Percentiles rank a stretch among this genome's conserved stretches.
Conservation (phyloP, 1,140 invertebrate species). For the Stenopsyche tienmushanensis region DNA sequence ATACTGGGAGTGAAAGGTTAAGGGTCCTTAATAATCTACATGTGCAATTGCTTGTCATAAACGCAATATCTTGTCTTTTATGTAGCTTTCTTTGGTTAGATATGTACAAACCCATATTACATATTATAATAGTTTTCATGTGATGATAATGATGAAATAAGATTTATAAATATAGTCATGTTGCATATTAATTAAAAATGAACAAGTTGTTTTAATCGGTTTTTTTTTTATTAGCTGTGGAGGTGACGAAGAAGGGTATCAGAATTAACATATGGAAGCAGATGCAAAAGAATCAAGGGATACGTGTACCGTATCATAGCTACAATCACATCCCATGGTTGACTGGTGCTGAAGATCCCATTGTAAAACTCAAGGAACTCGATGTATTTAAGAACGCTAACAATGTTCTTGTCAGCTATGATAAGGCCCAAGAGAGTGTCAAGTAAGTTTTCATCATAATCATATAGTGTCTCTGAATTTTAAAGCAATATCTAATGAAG, state of each 20-base stretch:
- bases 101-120: too few species aligned
- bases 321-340: conserved; percentile 69
- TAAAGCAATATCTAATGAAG: background rate
- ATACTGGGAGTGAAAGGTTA: too few species aligned
- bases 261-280: conserved; percentile 67
- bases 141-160: too few species aligned
- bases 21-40: too few species aligned
- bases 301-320: conserved; percentile 52
- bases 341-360: conserved; percentile 60
- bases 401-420: conserved; percentile 67
- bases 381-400: conserved; percentile 64
- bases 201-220: too few species aligned
- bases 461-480: conserved; percentile 5
- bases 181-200: too few species aligned
- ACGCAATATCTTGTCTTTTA: too few species aligned
- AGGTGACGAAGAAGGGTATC: conserved; percentile 63
- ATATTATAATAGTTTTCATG: too few species aligned
- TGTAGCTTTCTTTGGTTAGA: too few species aligned
- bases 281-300: conserved; percentile 64
- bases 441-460: conserved; percentile 46
- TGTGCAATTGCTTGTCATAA: too few species aligned
- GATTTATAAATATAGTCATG: too few species aligned
- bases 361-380: conserved; percentile 56
- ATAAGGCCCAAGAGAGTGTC: conserved; percentile 67
- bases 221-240: conserved; percentile 44